Conservation (phyloP, 2,888 invertebrate species). For the Halictus quadricinctus region DNA sequence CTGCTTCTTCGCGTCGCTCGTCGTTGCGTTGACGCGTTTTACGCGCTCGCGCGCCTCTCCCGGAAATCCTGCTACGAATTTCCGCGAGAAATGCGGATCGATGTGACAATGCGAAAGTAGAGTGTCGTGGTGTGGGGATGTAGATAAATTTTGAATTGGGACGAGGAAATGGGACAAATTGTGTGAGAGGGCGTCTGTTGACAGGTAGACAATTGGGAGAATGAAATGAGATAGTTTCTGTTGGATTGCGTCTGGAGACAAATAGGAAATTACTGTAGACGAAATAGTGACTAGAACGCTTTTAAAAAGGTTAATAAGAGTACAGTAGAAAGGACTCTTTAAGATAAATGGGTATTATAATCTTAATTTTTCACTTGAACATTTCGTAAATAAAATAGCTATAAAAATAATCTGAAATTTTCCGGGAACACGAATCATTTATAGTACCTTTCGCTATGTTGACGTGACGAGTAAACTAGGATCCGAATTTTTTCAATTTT, state of each 20-base stretch:
- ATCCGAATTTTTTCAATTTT: no score
- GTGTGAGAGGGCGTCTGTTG: not conserved
- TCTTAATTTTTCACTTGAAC: no score
- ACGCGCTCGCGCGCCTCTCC: not conserved
- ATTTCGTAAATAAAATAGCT: no score
- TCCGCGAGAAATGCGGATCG: not conserved
- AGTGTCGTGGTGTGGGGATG: not conserved
- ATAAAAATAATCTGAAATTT: no score
- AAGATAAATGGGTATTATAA: no score
- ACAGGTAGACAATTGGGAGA: not conserved
- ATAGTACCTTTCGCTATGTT: no score
- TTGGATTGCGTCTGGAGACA: not conserved
- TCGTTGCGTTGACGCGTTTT: conserved; percentile 5
- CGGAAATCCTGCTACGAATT: not conserved
- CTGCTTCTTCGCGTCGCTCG: not conserved
- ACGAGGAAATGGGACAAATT: no score
- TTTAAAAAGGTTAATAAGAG: no score
- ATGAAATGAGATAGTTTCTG: not conserved
- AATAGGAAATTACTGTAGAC: not conserved
- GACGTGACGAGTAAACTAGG: no score
- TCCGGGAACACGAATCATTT: no score
- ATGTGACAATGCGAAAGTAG: not conserved
- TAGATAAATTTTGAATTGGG: not conserved
- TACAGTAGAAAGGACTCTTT: no score
- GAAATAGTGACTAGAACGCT: not conserved